Conservation (phyloP, 2,888 invertebrate genomes). For the Drosophila paramelanica region DNA sequence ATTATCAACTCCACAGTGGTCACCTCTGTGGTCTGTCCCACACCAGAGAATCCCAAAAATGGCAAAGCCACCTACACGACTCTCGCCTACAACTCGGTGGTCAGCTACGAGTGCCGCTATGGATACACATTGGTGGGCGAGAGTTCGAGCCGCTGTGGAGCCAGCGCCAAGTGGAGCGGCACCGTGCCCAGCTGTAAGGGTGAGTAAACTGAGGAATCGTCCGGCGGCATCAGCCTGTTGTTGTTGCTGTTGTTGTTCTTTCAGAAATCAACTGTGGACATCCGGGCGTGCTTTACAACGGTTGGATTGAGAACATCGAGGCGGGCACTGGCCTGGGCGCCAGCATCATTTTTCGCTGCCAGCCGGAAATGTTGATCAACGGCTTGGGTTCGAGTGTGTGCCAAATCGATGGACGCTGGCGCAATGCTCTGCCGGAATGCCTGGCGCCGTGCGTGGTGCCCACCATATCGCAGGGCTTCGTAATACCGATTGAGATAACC, state of each 20-base stretch:
- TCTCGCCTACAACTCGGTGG: slow-evolving; percentile 96
- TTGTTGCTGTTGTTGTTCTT: neutral
- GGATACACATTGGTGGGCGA: slow-evolving; percentile 96
- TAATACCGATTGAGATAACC: slow-evolving; percentile 87
- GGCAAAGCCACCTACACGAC: slow-evolving; percentile 97
- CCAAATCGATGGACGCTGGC: slow-evolving; percentile 97
- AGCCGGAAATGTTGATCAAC: slow-evolving; percentile 95
- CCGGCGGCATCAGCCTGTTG: too few relatives aligned
- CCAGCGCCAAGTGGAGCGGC: slow-evolving; percentile 98
- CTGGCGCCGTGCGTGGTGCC: slow-evolving; percentile 97
- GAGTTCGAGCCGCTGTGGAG: slow-evolving; percentile 95
- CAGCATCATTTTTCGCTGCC: slow-evolving; percentile 96
- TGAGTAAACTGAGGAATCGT: slow-evolving; percentile 77
- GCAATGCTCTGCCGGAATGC: slow-evolving; percentile 96
- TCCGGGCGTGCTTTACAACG: slow-evolving; percentile 97
- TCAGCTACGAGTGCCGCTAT: slow-evolving; percentile 97
- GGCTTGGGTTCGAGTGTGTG: slow-evolving; percentile 96
- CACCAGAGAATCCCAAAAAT: slow-evolving; percentile 95
- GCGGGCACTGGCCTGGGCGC: slow-evolving; percentile 95
- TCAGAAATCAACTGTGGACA: slow-evolving; percentile 98
- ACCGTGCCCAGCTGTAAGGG: slow-evolving; percentile 96
- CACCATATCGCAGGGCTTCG: slow-evolving; percentile 91
- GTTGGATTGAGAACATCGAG: slow-evolving; percentile 96
- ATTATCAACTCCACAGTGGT: slow-evolving; percentile 87
- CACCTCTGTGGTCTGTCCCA: slow-evolving; percentile 96